Evolutionary conservation across 2,888 invertebrate genomes (phyloP).

Genomic region (Mechanitis mazaeus): DNA sequence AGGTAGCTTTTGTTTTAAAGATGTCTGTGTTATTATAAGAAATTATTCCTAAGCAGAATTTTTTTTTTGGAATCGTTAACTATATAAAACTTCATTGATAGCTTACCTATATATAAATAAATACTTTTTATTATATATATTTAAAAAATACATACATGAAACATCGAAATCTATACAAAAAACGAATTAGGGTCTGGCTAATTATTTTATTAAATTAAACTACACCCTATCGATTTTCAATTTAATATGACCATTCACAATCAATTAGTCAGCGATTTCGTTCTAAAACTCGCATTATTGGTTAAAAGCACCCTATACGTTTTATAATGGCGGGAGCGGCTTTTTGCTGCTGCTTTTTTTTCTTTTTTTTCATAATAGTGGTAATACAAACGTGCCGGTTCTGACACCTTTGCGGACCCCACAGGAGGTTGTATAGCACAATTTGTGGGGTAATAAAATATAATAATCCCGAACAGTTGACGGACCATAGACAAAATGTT

Average conservation of each 20-base stretch:
- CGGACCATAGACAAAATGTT: conserved; percentile 24
- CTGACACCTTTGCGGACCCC: conserved; percentile 73
- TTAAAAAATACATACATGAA: too few relatives aligned
- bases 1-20: not conserved
- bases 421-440: conserved; percentile 60
- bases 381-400: conserved; percentile 69
- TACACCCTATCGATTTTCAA: conserved; percentile 52
- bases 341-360: conserved; percentile 55
- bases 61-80: not conserved
- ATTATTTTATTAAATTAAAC: conserved; percentile 12
- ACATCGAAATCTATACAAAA: not conserved
- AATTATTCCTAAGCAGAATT: too few relatives aligned
- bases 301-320: conserved; percentile 54
- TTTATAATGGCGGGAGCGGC: conserved; percentile 52
- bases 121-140: too few relatives aligned
- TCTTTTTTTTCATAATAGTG: conserved; percentile 62
- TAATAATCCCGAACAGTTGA: conserved; percentile 50
- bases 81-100: not conserved
- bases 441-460: conserved; percentile 72
- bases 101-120: too few relatives aligned
- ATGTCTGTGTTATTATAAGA: not conserved
- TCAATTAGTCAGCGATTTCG: conserved; percentile 71
- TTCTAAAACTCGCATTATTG: conserved; percentile 54
- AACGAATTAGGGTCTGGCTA: not conserved
- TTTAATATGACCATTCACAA: conserved; percentile 59